These are phyloP conservation scores for Cynodonichthys magdalenae DNA, from an alignment of 2,797 vertebrate species.

Conservation along the genomic window DNA sequence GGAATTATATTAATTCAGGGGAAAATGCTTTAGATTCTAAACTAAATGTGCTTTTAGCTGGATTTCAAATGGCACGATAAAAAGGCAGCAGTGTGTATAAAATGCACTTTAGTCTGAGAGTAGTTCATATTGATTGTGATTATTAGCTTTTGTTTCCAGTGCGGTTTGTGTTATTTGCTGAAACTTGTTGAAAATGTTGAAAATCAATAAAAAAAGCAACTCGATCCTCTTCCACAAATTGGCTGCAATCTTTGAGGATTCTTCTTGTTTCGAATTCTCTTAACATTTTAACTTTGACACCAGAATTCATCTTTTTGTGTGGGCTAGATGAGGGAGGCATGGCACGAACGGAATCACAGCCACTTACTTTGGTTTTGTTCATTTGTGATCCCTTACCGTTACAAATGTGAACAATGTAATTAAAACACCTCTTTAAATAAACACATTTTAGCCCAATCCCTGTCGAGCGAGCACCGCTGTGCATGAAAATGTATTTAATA, in stretches of 20 bases:
- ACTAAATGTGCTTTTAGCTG: not conserved
- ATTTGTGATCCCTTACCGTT: constrained; percentile 17
- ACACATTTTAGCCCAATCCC: constrained; percentile 15
- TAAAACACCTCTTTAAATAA: constrained; percentile 21
- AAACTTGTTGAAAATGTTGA: not conserved
- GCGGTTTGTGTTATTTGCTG: not conserved
- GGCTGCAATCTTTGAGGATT: too few species aligned
- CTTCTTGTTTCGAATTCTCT: not conserved
- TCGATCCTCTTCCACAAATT: too few species aligned
- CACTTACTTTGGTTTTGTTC: constrained; percentile 11
- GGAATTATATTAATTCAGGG: too few species aligned
- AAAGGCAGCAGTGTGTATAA: too few species aligned
- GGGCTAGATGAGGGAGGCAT: not conserved
- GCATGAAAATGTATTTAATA: constrained; percentile 33
- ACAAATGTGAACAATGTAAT: constrained; percentile 36
- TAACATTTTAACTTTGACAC: not conserved
- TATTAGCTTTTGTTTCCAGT: not conserved
- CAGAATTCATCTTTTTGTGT: not conserved
- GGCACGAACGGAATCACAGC: constrained; percentile 1
- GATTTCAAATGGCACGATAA: too few species aligned
- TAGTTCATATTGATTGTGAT: not conserved
- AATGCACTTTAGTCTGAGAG: not conserved
- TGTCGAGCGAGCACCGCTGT: constrained; percentile 9
- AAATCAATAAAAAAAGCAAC: too few species aligned
- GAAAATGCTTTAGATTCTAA: too few species aligned